These are phyloP conservation scores for Fulmarus glacialis DNA, from an alignment of 2,113 vertebrate species.

Conservation along the genomic window DNA sequence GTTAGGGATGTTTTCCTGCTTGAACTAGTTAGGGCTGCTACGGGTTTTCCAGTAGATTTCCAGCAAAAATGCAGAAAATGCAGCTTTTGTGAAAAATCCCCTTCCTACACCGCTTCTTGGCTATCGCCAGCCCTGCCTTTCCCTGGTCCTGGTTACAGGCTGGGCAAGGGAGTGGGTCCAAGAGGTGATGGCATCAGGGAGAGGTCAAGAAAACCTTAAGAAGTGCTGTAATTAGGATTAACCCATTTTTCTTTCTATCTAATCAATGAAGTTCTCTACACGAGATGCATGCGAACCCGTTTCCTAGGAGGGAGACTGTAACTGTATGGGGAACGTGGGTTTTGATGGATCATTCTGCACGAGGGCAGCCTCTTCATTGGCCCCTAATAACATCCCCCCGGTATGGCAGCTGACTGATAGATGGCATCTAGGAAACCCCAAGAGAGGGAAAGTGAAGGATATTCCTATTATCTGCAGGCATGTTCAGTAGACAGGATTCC, in stretches of 20 bases:
- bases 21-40: fast-evolving
- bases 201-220: not conserved
- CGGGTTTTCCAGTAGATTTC: not conserved
- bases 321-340: not conserved
- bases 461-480: slow-evolving; percentile 25
- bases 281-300: not conserved
- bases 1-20: not conserved
- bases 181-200: fast-evolving
- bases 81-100: not conserved
- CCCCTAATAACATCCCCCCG: not conserved
- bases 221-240: not conserved
- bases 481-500: slow-evolving; percentile 22
- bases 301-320: not conserved
- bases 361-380: not conserved
- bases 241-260: not conserved
- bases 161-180: not conserved
- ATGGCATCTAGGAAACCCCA: not conserved
- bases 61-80: not conserved
- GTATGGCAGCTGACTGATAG: slow-evolving; percentile 28
- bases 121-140: not conserved
- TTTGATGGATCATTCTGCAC: not conserved
- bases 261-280: not conserved
- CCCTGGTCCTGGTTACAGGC: not conserved
- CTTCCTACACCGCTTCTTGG: not conserved
- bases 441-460: slow-evolving; percentile 26